Base-by-base conservation (phyloP, 37 sponge, comb jelly and placozoan species). In the Hexactinellida sp. region DNA sequence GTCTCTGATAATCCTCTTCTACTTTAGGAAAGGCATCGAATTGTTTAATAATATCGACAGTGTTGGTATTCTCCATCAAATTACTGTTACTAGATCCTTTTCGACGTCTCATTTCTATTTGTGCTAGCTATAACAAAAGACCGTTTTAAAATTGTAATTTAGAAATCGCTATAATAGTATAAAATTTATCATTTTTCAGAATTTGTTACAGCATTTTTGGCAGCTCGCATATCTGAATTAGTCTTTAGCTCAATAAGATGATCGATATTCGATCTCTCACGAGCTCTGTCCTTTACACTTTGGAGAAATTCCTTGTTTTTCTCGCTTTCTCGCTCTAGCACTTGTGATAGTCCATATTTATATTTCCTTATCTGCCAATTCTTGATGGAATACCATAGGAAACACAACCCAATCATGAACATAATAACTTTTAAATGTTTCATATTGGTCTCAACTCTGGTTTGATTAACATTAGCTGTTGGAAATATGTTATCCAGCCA, bases 1-100 rank as follows among this genome's bases (percentile, higher is more conserved):
- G 88, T 38, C 88, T 92, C 83, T 88, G 84, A 86, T 90, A 92
- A 85, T 92, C 92, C 34, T 96, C 91, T 21, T 89, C 55, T 0
- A 94, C 90, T 84, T 96, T 96, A 3, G 97, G 91, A 51, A 96
- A 96, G 0, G 94, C 94, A 83, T 96, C 97, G 3, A 96, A 55
- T 38, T 92, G 88, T 55, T 89, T 89, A 35, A 96, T 94, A 1
- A 89, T 88, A 38, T 88, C 88, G 25, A 89, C 41, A 30, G 90
- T 83, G 0, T 63, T 37, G 21, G 37, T 83, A 30, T 89, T 54
- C 0, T 88, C 36, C 13, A 36, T 37, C 38, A 86, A 63, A 63
- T 63, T 63, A n/a, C 5, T 13, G 25, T 38, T 83, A 21, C 19
- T 23, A 24, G 84, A 83, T 24, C 30, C 21, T 63, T 63, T 63